phyloP scores from a whole-genome alignment of 2,113 vertebrate genomes.

The Poecilia latipinna region DNA sequence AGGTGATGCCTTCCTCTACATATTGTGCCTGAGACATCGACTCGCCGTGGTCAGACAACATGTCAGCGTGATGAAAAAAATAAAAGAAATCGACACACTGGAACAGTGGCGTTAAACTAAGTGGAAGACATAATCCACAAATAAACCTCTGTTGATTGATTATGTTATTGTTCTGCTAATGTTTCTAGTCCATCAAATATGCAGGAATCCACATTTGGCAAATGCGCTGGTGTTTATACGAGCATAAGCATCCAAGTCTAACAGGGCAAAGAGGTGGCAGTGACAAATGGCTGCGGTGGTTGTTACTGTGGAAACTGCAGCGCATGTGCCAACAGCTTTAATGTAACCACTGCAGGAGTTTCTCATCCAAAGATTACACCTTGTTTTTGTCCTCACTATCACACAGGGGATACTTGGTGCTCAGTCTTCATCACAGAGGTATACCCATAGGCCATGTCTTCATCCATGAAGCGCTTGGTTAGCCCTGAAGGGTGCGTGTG shows the following conservation, averaged over 20 bases:
- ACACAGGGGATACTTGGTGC: constrained; percentile 20
- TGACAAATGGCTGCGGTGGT: constrained; percentile 63
- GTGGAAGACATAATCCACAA: constrained; percentile 7
- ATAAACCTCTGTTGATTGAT: constrained; percentile 30
- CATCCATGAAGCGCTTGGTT: not conserved
- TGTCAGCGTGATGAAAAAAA: not conserved
- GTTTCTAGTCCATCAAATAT: constrained; percentile 40
- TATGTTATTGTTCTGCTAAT: constrained; percentile 36
- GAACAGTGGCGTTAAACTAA: not conserved
- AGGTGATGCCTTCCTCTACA: constrained; percentile 65
- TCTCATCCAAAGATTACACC: constrained; percentile 27
- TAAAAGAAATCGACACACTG: constrained; percentile 18
- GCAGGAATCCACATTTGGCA: constrained; percentile 17
- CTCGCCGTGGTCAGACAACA: constrained; percentile 16
- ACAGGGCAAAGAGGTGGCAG: constrained; percentile 60
- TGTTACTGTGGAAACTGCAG: constrained; percentile 72
- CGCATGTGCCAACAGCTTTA: constrained; percentile 54
- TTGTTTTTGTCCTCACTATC: constrained; percentile 29
- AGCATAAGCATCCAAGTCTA: constrained; percentile 51
- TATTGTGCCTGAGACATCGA: constrained; percentile 43
- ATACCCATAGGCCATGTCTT: constrained; percentile 24
- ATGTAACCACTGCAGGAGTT: constrained; percentile 52
- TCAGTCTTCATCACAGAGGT: constrained; percentile 17
- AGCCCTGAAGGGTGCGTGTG: constrained; percentile 5
- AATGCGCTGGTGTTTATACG: constrained; percentile 37